phyloP scores from a whole-genome alignment of 2,888 invertebrate genomes.

The Dusona sp. region DNA sequence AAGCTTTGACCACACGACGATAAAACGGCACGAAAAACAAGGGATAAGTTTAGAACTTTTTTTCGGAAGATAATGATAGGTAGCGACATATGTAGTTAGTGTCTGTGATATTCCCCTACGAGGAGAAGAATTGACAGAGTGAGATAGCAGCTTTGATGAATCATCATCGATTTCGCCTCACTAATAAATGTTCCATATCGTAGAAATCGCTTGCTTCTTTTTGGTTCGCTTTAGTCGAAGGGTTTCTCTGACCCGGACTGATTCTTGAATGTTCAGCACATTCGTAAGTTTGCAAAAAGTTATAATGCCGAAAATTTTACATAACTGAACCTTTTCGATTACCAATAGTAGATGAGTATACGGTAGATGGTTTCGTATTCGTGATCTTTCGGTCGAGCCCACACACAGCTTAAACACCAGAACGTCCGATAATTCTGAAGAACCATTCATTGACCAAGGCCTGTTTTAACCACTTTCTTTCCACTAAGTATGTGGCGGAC shows the following conservation, averaged over 20 bases:
- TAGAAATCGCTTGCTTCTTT: conserved; percentile 70
- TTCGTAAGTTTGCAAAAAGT: not conserved
- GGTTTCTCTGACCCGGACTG: conserved; percentile 3
- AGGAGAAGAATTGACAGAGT: conserved; percentile 25
- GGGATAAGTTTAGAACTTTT: conserved; percentile 1
- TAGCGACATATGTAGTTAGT: not conserved
- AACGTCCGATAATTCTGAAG: conserved; percentile 61
- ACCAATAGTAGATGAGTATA: not conserved
- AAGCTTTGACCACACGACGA: conserved; percentile 41
- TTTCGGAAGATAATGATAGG: conserved; percentile 16
- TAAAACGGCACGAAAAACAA: conserved; percentile 30
- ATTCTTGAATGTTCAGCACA: not conserved
- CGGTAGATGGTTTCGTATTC: conserved; percentile 18
- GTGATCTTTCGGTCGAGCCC: conserved; percentile 40
- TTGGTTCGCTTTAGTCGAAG: not conserved
- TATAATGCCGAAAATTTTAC: not conserved
- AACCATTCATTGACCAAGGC: conserved; percentile 67
- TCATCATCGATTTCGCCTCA: conserved; percentile 72
- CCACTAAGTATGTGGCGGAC: conserved; percentile 15
- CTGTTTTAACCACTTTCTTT: conserved; percentile 42
- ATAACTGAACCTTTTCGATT: not conserved
- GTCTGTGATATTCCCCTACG: not conserved
- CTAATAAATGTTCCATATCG: conserved; percentile 70
- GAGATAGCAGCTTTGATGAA: conserved; percentile 69
- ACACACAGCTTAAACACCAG: conserved; percentile 44